Base-by-base conservation (phyloP, 2,888 invertebrate species). In the Cotesia congregata region DNA sequence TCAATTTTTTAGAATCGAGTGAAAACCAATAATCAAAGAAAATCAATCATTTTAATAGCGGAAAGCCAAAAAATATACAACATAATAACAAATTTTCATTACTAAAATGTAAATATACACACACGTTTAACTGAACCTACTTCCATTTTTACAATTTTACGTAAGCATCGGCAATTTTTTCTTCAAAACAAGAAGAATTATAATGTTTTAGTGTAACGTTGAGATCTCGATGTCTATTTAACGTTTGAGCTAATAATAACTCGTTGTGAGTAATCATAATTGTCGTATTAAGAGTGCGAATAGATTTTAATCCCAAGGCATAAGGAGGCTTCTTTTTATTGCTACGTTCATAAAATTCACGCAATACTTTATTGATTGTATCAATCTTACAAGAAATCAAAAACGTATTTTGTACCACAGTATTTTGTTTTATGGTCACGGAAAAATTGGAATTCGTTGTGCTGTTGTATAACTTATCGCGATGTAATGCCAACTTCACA, bases 151-250 rank as follows among this genome's bases (percentile, higher is more conserved):
- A 30, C 3, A 30, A 30, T 62, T n/a, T n/a, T 17, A n/a, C 62
- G 12, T 65, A 65, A 6, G 65, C 65, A 12, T 9, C 38, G 5
- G 30, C 65, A 6, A 65, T 65, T 12, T 65, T 65, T 30, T 30
- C 38, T 30, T 65, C 65, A 38, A 65, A 65, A 6, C 12, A 30
- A 9, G 38, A 20, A 6, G 9, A 65, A 38, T 65, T 65, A 12
- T 65, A 65, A 65, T 65, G 65, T 7, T 38, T 20, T 3, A 65
- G 65, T 20, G 65, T 65, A 65, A 65, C 65, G 12, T 65, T 65
- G 0, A 65, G 7, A 9, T 65, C 65, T 65, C 30, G 20, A 20
- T 65, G 65, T 65, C 65, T 20, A 65, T 65, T 65, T 12, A 65
- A 12, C 12, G 20, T 65, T 38, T 65, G 65, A 20, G 65, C 65